Evolutionary conservation across 2,797 vertebrate species (phyloP), one percentile per base, ranked within the genome.

Genomic region (Aphelocoma californica): DNA sequence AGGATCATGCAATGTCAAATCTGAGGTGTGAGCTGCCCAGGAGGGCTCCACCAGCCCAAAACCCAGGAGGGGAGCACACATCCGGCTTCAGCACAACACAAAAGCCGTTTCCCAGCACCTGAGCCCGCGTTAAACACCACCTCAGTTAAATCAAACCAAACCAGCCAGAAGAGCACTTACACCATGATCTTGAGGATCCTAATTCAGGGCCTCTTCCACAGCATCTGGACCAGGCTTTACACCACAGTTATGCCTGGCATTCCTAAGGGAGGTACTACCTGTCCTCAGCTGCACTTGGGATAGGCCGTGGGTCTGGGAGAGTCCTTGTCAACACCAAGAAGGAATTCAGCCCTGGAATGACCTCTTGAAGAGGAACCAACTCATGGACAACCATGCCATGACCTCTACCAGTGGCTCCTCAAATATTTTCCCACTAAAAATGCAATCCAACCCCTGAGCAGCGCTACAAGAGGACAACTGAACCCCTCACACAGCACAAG

Each of bases 241-340:
- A 69, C 24, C 82, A 47, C 84, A 91, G 85, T 21, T 72, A 65
- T 26, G 40, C n/a, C 69, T 61, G 32, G 36, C 40, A 69, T 81
- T 96, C 89, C 89, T 70, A 29, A 81, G 40, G 80, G 82, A 88
- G 58, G 64, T 28, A 42, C 19, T 40, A 2, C 2, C 0, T 47
- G 77, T 67, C 92, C 92, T 93, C 53, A 82, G 51, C 56, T 87
- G 84, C 79, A 7, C 81, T 51, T 53, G 40, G 61, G 73, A 66
- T 36, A 69, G 92, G 73, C 47, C 31, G 1, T 24, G 42, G 21
- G 38, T 48, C 47, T 14, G 7, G 75, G 25, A 93, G 42, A 87
- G 75, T 13, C 45, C 28, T n/a, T 14, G 14, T 19, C 57, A 79
- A 10, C 80, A 88, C 14, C 15, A 1, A 60, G 65, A 45, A n/a